A percentile compares a stretch with the other conserved stretches of the same genome.
These are phyloP conservation scores for Pitta sordida DNA, from an alignment of 2,113 vertebrate genomes.

Conservation along the genomic window DNA sequence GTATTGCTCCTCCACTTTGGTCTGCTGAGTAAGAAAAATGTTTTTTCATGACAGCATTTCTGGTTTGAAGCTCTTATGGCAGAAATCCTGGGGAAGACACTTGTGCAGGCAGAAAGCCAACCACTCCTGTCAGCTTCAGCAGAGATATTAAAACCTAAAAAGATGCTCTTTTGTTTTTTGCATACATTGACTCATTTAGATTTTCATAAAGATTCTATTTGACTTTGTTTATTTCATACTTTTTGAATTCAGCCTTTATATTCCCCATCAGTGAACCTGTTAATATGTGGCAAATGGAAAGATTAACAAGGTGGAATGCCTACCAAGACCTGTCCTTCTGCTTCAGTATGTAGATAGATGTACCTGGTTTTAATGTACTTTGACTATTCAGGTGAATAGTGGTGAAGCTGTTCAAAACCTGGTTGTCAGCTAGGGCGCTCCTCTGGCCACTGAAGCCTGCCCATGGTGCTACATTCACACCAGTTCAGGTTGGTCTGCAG, in stretches of 20 bases:
- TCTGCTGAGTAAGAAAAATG: slow-evolving; percentile 10
- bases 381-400: background rate
- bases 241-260: background rate
- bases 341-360: background rate
- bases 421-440: background rate
- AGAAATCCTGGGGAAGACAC: background rate
- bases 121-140: background rate
- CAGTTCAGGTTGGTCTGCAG: background rate
- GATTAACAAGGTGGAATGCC: background rate
- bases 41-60: background rate
- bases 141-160: background rate
- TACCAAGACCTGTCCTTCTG: background rate
- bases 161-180: slow-evolving; percentile 1
- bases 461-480: background rate
- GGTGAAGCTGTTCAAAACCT: background rate
- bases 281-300: background rate
- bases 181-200: background rate
- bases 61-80: background rate
- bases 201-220: background rate
- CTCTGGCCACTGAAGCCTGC: background rate
- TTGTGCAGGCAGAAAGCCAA: background rate
- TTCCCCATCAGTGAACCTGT: background rate
- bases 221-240: background rate
- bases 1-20: background rate
- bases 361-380: background rate